phyloP scores from a whole-genome alignment of 2,888 invertebrate genomes.

The Drosophila cognata region DNA sequence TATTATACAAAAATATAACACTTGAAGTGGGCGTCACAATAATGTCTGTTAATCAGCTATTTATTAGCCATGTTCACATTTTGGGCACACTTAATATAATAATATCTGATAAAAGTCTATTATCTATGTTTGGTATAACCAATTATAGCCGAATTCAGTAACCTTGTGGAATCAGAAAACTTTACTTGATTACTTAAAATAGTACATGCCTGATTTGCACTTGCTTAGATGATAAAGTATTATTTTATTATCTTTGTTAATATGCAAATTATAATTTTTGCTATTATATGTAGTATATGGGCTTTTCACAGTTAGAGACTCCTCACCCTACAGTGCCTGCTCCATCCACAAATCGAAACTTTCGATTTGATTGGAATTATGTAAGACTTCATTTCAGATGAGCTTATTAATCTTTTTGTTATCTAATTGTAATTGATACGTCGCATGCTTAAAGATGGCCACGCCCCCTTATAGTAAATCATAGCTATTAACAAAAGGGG shows the following conservation, averaged over 20 bases:
- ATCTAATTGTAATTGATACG: background rate
- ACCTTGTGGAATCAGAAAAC: background rate
- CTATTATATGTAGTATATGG: background rate
- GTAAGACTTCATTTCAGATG: background rate
- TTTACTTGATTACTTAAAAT: background rate
- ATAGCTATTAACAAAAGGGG: background rate
- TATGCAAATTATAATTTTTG: background rate
- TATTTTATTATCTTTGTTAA: background rate
- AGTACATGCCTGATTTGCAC: background rate
- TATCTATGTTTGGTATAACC: background rate
- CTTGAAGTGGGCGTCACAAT: constrained; percentile 21
- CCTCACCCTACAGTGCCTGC: background rate
- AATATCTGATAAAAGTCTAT: too few relatives aligned
- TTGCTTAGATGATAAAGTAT: background rate
- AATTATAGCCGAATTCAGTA: background rate
- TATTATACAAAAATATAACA: constrained; percentile 5
- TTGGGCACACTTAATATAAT: background rate
- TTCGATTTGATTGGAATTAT: background rate
- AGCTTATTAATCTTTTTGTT: background rate
- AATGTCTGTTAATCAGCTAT: background rate
- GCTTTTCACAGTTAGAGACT: background rate
- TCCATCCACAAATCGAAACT: background rate
- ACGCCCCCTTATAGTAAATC: background rate
- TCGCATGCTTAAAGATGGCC: background rate
- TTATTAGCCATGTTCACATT: background rate